phyloP scores from a whole-genome alignment of 2,797 vertebrate species.

The Premnoplex brunnescens region DNA sequence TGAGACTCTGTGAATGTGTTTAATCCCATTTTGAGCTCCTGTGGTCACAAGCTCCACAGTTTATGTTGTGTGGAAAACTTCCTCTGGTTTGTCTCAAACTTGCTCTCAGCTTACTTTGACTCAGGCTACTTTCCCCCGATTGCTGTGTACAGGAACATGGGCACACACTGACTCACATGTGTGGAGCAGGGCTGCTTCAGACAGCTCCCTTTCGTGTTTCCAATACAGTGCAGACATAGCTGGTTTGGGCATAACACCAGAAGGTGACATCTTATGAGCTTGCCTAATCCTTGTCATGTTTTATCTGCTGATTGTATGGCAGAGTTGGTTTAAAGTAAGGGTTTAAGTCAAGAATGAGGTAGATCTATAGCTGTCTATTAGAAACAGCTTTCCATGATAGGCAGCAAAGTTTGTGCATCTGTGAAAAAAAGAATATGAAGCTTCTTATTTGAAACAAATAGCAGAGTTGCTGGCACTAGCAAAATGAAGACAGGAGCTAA shows the following conservation, averaged over 20 bases:
- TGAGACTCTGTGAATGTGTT: background rate
- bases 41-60: background rate
- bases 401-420: background rate
- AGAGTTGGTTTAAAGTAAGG: background rate
- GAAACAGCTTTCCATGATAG: background rate
- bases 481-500: background rate
- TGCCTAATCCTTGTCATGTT: background rate
- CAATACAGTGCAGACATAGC: background rate
- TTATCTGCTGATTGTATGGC: background rate
- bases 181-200: background rate
- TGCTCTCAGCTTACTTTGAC: background rate
- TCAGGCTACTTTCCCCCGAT: background rate
- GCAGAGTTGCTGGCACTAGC: background rate
- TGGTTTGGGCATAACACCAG: rapidly evolving
- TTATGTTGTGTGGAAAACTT: background rate
- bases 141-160: background rate
- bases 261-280: background rate
- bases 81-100: background rate
- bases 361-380: background rate
- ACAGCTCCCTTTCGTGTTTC: background rate
- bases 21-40: slow-evolving; percentile 1
- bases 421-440: background rate
- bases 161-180: background rate
- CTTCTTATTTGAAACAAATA: background rate
- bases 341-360: background rate